Percentiles rank a stretch among this genome's conserved stretches.
Evolutionary conservation across 2,113 vertebrate genomes (phyloP).

Genomic region (Coregonus clupeaformis): DNA sequence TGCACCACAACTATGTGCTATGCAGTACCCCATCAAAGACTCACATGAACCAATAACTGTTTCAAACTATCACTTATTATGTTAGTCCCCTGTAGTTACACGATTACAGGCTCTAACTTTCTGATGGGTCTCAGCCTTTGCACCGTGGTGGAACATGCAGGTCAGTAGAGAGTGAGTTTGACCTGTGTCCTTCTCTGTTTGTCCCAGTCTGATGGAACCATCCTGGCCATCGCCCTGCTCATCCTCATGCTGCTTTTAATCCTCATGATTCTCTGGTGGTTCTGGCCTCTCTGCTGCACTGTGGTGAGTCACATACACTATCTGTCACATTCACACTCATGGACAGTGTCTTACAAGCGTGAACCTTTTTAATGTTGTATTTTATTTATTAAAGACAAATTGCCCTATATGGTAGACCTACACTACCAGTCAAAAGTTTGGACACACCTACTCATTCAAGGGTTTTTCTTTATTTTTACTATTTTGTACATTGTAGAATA

Average conservation of each 20-base stretch:
- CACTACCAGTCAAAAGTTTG: no score
- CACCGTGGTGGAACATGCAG: background rate
- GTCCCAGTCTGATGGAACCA: constrained; percentile 91
- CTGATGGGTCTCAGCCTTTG: background rate
- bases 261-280: constrained; percentile 94
- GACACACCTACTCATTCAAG: no score
- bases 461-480: no score
- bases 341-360: background rate
- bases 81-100: no score
- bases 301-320: constrained; percentile 79
- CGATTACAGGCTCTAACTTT: background rate
- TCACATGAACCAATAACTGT: no score
- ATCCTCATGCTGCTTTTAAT: constrained; percentile 91
- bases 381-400: no score
- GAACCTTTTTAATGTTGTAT: background rate
- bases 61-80: background rate
- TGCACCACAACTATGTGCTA: background rate
- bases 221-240: constrained; percentile 90
- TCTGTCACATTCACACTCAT: background rate
- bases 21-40: background rate
- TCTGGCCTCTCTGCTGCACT: constrained; percentile 99
- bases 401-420: no score
- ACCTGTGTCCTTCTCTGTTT: constrained; percentile 26
- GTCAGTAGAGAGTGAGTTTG: background rate
- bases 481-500: no score